Conservation (phyloP, 2,113 vertebrate species). For the Gymnocephalus cernua region DNA sequence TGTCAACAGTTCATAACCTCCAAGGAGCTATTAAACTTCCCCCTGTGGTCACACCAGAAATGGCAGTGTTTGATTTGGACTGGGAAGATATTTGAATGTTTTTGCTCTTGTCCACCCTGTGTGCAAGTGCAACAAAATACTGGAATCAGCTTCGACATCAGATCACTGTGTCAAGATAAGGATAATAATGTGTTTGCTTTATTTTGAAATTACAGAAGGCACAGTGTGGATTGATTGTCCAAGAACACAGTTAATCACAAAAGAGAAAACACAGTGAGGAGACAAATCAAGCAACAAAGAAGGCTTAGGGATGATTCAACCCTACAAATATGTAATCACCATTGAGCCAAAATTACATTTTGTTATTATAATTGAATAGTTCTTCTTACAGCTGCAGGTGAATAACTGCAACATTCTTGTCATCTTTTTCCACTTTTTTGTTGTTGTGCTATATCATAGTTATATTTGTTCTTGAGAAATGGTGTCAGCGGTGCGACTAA, state of each 20-base stretch:
- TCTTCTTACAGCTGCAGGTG: slow-evolving; percentile 40
- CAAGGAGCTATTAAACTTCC: slow-evolving; percentile 94
- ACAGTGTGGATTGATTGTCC: slow-evolving; percentile 39
- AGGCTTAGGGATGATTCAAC: slow-evolving; percentile 4
- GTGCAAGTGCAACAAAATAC: slow-evolving; percentile 73
- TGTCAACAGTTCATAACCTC: slow-evolving; percentile 99
- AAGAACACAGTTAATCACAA: slow-evolving; percentile 49
- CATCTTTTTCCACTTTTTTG: neutral
- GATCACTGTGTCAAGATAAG: slow-evolving; percentile 69
- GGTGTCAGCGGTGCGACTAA: slow-evolving; percentile 91
- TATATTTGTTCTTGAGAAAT: slow-evolving; percentile 84
- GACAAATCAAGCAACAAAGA: slow-evolving; percentile 24
- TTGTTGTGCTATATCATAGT: slow-evolving; percentile 58
- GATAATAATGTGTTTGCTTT: slow-evolving; percentile 63
- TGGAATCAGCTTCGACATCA: slow-evolving; percentile 55
- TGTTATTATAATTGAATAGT: slow-evolving; percentile 12
- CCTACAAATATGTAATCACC: slow-evolving; percentile 37
- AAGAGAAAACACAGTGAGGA: slow-evolving; percentile 39
- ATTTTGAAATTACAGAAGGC: slow-evolving; percentile 63
- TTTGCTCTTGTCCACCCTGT: slow-evolving; percentile 68
- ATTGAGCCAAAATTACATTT: slow-evolving; percentile 16
- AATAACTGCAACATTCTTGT: slow-evolving; percentile 18
- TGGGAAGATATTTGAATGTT: slow-evolving; percentile 69
- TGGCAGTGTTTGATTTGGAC: slow-evolving; percentile 93
- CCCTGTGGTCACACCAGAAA: slow-evolving; percentile 91